Conservation (phyloP, 2,113 vertebrate genomes). For the Cercocebus atys region DNA sequence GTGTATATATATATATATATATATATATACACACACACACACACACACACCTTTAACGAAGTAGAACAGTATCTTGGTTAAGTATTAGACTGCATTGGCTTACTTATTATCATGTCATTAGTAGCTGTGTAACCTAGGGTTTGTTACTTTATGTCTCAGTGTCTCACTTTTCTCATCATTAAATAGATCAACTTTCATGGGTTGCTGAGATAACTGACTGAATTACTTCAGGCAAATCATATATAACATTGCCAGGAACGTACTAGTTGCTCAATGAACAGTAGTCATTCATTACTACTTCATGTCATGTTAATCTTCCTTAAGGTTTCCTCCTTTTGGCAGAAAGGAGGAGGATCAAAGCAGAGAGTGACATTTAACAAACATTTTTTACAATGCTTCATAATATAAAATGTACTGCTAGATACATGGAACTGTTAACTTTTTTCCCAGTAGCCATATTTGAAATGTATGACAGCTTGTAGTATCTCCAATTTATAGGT, state of each 20-base stretch:
- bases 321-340: not conserved
- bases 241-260: not conserved
- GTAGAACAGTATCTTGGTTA: not conserved
- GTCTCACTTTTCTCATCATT: not conserved
- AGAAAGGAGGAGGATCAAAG: not conserved
- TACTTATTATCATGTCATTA: not conserved
- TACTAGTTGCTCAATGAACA: not conserved
- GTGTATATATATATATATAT: not conserved
- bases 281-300: not conserved
- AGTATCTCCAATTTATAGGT: not conserved
- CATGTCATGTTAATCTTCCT: not conserved
- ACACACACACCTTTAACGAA: not conserved
- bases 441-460: not conserved
- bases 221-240: not conserved
- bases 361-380: slow-evolving; percentile 15
- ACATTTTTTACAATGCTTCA: not conserved
- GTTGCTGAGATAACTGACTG: not conserved
- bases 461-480: not conserved
- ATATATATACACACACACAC: too few species aligned
- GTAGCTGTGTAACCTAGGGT: not conserved
- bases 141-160: not conserved
- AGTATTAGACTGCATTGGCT: not conserved
- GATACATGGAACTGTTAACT: not conserved
- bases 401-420: not conserved
- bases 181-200: not conserved